Evolutionary conservation across 2,888 invertebrate species (phyloP), one percentile per base, ranked within the genome.

Genomic region (Temnothorax rugatulus): DNA sequence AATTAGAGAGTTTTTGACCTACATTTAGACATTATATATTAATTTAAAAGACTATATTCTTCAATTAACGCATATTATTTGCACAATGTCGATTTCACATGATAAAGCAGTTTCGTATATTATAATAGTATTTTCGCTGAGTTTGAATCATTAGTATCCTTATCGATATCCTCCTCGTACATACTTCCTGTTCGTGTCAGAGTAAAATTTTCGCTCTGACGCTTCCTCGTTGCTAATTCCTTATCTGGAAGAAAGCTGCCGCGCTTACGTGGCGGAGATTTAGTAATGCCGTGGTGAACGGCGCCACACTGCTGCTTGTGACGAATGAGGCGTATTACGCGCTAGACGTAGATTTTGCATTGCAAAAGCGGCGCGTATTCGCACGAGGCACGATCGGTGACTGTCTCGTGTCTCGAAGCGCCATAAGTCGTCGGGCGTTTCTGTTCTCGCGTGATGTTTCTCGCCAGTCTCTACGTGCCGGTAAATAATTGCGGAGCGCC

Each of bases 401-500:
- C 83, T 64, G 82, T 82, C 79, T 47, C 76, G 75, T 73, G 82
- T 25, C 83, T 50, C 47, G 34, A 85, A 85, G 75, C 83, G 77
- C 82, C 71, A 81, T 84, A 84, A 82, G 82, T 82, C 84, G 82
- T 68, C 74, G 54, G 54, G 50, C 52, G 84, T 79, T 77, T 75
- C 85, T 77, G 83, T 85, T 86, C 85, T 84, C 85, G 84, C 91
- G 87, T 84, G 79, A 73, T 77, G 69, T 77, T 77, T 54, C 76
- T 64, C 79, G 59, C 69, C 64, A 77, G 79, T 74, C 61, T 66
- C 71, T 73, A 71, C 47, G 79, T 81, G 85, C 82, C 74, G 84
- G 86, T 84, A 84, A 88, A 89, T 91, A 91, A 91, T 91, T 89
- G 88, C 85, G 59, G 87, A 86, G 88, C 87, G 86, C 86, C 90